Percentiles rank a stretch among this genome's conserved stretches.
Evolutionary conservation across 2,797 vertebrate species (phyloP).

Genomic region (Helostoma temminkii): DNA sequence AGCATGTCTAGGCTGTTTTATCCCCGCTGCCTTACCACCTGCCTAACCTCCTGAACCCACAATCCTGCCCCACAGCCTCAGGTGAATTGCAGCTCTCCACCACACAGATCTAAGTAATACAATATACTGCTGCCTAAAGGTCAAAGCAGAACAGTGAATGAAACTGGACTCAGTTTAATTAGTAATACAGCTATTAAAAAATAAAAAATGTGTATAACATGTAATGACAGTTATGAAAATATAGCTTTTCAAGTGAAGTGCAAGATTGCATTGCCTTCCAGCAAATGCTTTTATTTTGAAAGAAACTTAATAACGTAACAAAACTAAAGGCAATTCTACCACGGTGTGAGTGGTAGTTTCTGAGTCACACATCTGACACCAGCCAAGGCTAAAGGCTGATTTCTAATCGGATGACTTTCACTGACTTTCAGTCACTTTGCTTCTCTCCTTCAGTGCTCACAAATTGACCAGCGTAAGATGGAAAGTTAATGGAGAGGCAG

Average conservation of each 20-base stretch:
- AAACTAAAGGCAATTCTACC: slow-evolving; percentile 4
- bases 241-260: neutral
- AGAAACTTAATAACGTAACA: slow-evolving; percentile 19
- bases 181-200: neutral
- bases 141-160: slow-evolving; percentile 23
- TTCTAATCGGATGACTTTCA: slow-evolving; percentile 55
- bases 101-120: slow-evolving; percentile 59
- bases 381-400: slow-evolving; percentile 50
- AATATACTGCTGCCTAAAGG: slow-evolving; percentile 43
- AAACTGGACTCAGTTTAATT: slow-evolving; percentile 5
- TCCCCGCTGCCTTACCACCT: slow-evolving; percentile 68
- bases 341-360: slow-evolving; percentile 9
- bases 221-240: neutral
- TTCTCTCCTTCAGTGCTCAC: slow-evolving; percentile 39
- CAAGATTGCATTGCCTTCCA: neutral
- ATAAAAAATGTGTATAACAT: neutral
- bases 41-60: slow-evolving; percentile 62
- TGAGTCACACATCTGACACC: slow-evolving; percentile 20
- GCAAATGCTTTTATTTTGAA: slow-evolving; percentile 21
- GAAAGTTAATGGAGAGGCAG: slow-evolving; percentile 39
- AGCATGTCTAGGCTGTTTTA: slow-evolving; percentile 71
- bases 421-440: slow-evolving; percentile 57
- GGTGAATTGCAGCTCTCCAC: slow-evolving; percentile 50
- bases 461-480: slow-evolving; percentile 37
- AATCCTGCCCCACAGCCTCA: slow-evolving; percentile 46